These are phyloP conservation scores for Drosophila jambulina DNA, from an alignment of 1,140 invertebrate genomes.

Conservation along the genomic window DNA sequence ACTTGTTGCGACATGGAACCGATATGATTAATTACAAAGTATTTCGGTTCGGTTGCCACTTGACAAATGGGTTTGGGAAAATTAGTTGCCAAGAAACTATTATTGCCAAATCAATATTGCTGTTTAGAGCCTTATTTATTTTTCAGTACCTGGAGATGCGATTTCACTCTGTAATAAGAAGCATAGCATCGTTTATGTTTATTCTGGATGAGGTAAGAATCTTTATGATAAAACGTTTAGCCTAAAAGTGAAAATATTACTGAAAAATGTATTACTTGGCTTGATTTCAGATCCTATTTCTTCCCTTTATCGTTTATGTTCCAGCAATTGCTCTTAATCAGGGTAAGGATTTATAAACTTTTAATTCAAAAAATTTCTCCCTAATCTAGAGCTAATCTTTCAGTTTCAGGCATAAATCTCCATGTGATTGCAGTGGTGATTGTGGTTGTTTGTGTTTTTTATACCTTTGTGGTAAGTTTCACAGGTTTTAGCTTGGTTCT, in stretches of 20 bases:
- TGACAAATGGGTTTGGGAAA: slow-evolving; percentile 30
- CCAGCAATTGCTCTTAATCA: slow-evolving; percentile 96
- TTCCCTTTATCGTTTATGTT: slow-evolving; percentile 96
- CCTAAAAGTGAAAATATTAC: not conserved
- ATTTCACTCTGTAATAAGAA: slow-evolving; percentile 88
- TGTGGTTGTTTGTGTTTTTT: slow-evolving; percentile 94
- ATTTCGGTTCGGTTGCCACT: slow-evolving; percentile 45
- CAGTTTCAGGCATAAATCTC: slow-evolving; percentile 94
- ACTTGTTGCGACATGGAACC: slow-evolving; percentile 27
- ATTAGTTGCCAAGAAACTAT: not conserved
- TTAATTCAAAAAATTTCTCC: no score
- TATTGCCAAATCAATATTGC: not conserved
- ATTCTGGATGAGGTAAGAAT: slow-evolving; percentile 88
- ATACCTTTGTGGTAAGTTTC: slow-evolving; percentile 90
- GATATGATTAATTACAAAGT: slow-evolving; percentile 63
- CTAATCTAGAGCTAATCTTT: slow-evolving; percentile 72
- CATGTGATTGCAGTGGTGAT: slow-evolving; percentile 92
- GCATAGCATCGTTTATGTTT: slow-evolving; percentile 89
- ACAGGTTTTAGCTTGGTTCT: not conserved
- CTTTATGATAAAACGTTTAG: not conserved
- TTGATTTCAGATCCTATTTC: slow-evolving; percentile 91
- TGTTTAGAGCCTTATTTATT: not conserved
- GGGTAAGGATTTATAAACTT: slow-evolving; percentile 90
- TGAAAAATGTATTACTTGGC: not conserved
- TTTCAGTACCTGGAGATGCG: slow-evolving; percentile 91